Percentiles rank a stretch among this genome's conserved stretches.
phyloP scores from a whole-genome alignment of 2,113 vertebrate genomes.

The Mobula birostris region DNA sequence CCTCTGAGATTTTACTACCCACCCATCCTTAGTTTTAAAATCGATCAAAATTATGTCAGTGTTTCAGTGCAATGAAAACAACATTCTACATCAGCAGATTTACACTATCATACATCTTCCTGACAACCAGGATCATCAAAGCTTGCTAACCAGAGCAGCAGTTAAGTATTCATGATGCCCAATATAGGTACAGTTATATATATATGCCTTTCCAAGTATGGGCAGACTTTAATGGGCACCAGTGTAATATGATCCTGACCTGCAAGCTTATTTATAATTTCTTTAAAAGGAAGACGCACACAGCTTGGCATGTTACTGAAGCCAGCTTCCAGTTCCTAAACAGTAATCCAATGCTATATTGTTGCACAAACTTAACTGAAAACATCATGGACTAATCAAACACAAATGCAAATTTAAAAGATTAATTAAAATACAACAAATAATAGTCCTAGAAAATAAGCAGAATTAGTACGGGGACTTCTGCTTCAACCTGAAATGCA shows the following conservation, averaged over 20 bases:
- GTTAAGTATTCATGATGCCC: not conserved
- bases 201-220: slow-evolving; percentile 32
- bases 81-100: not conserved
- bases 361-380: slow-evolving; percentile 6
- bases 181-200: slow-evolving; percentile 8
- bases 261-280: slow-evolving; percentile 11
- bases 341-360: not conserved
- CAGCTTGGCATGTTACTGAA: not conserved
- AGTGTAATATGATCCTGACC: slow-evolving; percentile 5
- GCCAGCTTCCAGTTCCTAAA: not conserved
- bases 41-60: not conserved
- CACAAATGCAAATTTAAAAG: not conserved
- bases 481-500: not conserved
- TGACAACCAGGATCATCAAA: not conserved
- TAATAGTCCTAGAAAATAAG: not conserved
- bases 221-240: not conserved
- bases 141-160: not conserved
- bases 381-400: not conserved
- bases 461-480: not conserved
- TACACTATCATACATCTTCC: not conserved
- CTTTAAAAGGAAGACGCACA: slow-evolving; percentile 6
- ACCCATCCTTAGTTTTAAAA: not conserved
- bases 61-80: not conserved
- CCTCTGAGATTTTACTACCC: not conserved
- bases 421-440: not conserved